Percentiles rank a stretch among this genome's conserved stretches.
Evolutionary conservation across 2,797 vertebrate species (phyloP).

Genomic region (Lophura swinhoii): DNA sequence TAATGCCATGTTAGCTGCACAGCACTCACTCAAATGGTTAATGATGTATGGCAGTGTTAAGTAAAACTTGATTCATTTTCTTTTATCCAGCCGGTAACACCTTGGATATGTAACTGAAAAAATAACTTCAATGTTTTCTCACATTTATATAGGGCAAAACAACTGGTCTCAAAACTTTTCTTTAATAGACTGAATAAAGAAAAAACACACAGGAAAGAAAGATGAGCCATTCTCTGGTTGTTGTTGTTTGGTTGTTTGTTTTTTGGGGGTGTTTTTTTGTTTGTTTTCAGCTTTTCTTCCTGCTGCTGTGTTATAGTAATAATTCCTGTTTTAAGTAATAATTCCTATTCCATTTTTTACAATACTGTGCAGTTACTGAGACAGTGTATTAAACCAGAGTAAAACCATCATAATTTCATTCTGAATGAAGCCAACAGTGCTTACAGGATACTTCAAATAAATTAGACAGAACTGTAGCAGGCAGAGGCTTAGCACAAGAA

Average conservation of each 20-base stretch:
- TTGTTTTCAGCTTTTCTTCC: not conserved
- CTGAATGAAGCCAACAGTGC: not conserved
- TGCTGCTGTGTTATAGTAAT: not conserved
- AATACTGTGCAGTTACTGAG: not conserved
- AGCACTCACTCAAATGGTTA: not conserved
- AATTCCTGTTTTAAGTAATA: not conserved
- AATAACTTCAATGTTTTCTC: not conserved
- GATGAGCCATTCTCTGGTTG: not conserved
- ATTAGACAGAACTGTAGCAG: not conserved
- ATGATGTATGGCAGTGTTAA: not conserved
- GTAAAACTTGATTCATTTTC: not conserved
- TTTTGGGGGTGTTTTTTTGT: not conserved
- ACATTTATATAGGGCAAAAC: not conserved
- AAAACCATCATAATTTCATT: not conserved
- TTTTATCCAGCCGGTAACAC: not conserved
- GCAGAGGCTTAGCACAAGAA: not conserved
- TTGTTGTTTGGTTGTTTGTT: not conserved
- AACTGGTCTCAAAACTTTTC: not conserved
- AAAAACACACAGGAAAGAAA: not conserved
- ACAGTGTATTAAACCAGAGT: not conserved
- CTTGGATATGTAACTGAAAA: not conserved
- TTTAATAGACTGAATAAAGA: fast-evolving
- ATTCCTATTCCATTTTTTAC: not conserved
- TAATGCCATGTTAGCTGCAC: not conserved
- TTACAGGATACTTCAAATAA: not conserved